phyloP scores from a whole-genome alignment of 2,797 vertebrate genomes.

The Margarornis squamiger region DNA sequence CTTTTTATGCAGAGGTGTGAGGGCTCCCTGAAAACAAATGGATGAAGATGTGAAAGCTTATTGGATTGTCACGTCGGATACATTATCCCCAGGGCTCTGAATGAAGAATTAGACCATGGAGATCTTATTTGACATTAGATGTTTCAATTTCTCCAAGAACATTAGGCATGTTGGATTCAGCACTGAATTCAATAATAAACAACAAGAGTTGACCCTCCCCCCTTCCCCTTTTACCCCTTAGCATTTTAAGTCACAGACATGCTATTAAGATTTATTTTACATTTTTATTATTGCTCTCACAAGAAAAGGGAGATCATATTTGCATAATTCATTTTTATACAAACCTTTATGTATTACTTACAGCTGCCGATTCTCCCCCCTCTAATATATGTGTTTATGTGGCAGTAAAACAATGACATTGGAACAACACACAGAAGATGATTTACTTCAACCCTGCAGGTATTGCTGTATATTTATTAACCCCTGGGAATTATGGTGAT shows the following conservation, averaged over 20 bases:
- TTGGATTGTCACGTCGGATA: conserved; percentile 59
- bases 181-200: conserved; percentile 26
- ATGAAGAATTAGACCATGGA: conserved; percentile 68
- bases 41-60: conserved; percentile 61
- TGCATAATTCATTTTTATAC: conserved; percentile 66
- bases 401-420: conserved; percentile 62
- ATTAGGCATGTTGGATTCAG: conserved; percentile 52
- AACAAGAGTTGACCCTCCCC: neutral
- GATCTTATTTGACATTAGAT: conserved; percentile 72
- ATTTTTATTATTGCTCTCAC: conserved; percentile 60
- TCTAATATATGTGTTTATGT: conserved; percentile 52
- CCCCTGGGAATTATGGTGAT: conserved; percentile 31
- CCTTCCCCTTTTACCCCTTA: conserved; percentile 25
- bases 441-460: conserved; percentile 48
- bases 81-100: conserved; percentile 65
- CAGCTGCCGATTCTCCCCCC: neutral
- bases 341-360: conserved; percentile 42
- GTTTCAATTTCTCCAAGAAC: conserved; percentile 71
- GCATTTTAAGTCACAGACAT: conserved; percentile 46
- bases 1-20: conserved; percentile 60
- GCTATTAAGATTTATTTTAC: conserved; percentile 73
- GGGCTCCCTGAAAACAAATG: conserved; percentile 36
- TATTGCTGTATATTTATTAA: conserved; percentile 48
- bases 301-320: conserved; percentile 51
- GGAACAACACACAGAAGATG: conserved; percentile 15